A percentile compares a stretch with the other conserved stretches of the same genome.
Evolutionary conservation across 2,797 vertebrate genomes (phyloP).

Genomic region (Pithecia hirsuta): DNA sequence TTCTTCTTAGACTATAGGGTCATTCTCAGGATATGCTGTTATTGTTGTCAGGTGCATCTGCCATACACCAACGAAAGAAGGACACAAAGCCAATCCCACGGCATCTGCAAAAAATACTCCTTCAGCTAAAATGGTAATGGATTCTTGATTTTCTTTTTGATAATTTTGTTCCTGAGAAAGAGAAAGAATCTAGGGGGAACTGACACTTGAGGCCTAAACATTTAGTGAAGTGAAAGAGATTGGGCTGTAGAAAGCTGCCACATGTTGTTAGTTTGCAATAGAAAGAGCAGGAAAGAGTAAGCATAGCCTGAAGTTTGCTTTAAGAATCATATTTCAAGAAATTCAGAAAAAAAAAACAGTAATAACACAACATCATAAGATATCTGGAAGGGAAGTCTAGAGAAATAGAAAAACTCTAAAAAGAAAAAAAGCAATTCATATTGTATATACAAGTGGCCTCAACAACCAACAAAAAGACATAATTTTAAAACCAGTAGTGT

Average conservation of each 20-base stretch:
- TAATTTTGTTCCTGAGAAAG: not conserved
- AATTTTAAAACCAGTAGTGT: conserved; percentile 14
- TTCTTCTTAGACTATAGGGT: not conserved
- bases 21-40: not conserved
- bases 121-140: not conserved
- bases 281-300: not conserved
- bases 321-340: conserved; percentile 58
- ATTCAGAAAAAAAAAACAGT: not conserved
- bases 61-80: not conserved
- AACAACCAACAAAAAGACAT: not conserved
- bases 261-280: not conserved
- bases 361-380: conserved; percentile 41
- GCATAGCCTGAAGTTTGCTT: not conserved
- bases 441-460: conserved; percentile 6
- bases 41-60: not conserved
- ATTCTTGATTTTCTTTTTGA: not conserved
- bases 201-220: not conserved
- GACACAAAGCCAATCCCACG: not conserved
- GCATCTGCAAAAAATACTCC: not conserved
- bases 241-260: not conserved
- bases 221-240: not conserved
- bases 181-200: not conserved
- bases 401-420: not conserved
- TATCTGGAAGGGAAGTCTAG: conserved; percentile 62
- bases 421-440: not conserved